Evolutionary conservation across 2,113 vertebrate species (phyloP), one percentile per base, ranked within the genome.

Genomic region (Lepus timidus): DNA sequence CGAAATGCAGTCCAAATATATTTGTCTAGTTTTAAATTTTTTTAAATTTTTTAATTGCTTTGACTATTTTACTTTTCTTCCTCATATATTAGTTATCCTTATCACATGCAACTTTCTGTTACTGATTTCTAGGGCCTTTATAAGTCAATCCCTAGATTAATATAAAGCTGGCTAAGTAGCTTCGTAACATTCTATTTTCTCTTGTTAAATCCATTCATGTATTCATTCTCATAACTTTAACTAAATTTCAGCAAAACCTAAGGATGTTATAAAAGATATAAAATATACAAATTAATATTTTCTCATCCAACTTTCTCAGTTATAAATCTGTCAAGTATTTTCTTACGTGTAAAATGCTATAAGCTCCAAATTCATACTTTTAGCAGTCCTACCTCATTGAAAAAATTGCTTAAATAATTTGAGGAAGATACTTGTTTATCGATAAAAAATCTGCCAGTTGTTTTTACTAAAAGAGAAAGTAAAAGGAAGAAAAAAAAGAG

Each of bases 241-340:
- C 17, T 88, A 11, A 83, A 81, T 93, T 95, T 94, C 61, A 91
- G 92, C 74, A 86, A 75, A 44, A 39, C 65, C 62, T 49, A 89
- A 91, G 52, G 29, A 19, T 86, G 44, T 64, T 85, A 4, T 61
- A 80, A 39, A 8, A 90, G 14, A 78, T 10, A 71, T 8, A 88
- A 95, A 94, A 95, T 49, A 93, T 11, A 87, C 33, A 76, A 78
- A 90, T 73, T 85, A 95, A 84, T 84, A 31, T 91, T 88, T 95
- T 95, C 67, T 96, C 20, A 87, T 78, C 14, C 9, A 78, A 88
- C 10, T 16, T 76, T 87, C 62, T 94, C 55, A 93, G 79, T 92
- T 94, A 91, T 36, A 95, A 90, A 65, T 70, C 36, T 90, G 62
- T 20, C 79, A 86, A 86, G 44, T 85, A 85, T 58, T 51, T 94